Evolutionary conservation across 1,140 invertebrate genomes (phyloP), one percentile per base, ranked within the genome.

Genomic region (Neotoxoptera formosana): DNA sequence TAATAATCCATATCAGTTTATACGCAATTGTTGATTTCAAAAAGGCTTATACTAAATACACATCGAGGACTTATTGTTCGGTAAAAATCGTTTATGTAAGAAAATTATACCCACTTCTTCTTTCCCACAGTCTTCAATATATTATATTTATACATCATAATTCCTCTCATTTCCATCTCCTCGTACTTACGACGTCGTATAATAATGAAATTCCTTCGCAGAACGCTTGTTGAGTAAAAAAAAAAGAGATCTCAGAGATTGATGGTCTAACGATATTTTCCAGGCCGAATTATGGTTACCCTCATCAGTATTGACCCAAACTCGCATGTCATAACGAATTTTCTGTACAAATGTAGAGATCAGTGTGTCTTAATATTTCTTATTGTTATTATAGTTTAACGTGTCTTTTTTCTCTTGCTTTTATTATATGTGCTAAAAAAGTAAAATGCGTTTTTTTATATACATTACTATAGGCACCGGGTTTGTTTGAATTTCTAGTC

Each of bases 181-280:
- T 23, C 11, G 9, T 60, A 56, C 36, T 83, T 36, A 34, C 7
- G 34, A 41, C 81, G 34, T 92, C 45, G 48, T 83, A 51, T 84
- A 36, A 53, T 83, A 92, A 92, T 92, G 76, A 92, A 92, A 92
- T 92, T 92, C 91, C n/a, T 92, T 53, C 9, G 6, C 47, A n/a
- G 11, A 90, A 90, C 8, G 51, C 36, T 90, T 30, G 88, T 60
- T 23, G 45, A 60, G 45, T 20, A 36, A 45, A 8, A 36, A 81
- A 34, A 48, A 34, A 14, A 47, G 45, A 41, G 45, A 67, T 34
- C 30, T 7, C 30, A 83, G 90, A 91, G 47, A 92, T 92, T 84
- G 34, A 92, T 92, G 81, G 48, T 53, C 76, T 41, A 41, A 84
- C n/a, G 45, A 92, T 92, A 92, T 92, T 53, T 92, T 84, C n/a